phyloP scores from a whole-genome alignment of 2,113 vertebrate genomes.

The Oncorhynchus keta region DNA sequence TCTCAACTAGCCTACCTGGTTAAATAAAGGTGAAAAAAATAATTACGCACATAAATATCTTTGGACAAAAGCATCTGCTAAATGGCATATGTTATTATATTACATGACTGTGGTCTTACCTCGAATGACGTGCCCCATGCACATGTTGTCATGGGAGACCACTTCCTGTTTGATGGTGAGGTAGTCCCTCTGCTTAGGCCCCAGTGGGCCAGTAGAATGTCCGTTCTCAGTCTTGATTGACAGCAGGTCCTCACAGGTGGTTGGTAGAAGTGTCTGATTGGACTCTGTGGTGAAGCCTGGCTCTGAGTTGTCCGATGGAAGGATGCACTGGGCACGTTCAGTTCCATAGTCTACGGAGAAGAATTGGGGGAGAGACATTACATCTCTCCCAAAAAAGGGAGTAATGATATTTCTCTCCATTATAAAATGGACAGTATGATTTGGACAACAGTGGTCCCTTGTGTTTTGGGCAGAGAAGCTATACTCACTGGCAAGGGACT shows the following conservation, averaged over 20 bases:
- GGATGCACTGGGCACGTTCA: slow-evolving; percentile 86
- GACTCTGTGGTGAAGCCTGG: slow-evolving; percentile 79
- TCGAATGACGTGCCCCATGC: slow-evolving; percentile 84
- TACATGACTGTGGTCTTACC: slow-evolving; percentile 65
- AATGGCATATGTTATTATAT: too few species aligned
- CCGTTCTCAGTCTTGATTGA: slow-evolving; percentile 89
- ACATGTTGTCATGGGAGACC: slow-evolving; percentile 87
- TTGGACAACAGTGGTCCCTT: neutral
- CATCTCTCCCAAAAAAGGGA: too few species aligned
- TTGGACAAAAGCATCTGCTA: too few species aligned
- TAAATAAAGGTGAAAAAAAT: too few species aligned
- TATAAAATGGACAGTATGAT: too few species aligned
- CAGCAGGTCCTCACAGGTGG: slow-evolving; percentile 79
- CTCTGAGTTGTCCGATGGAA: slow-evolving; percentile 85
- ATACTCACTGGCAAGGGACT: slow-evolving; percentile 87
- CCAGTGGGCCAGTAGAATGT: slow-evolving; percentile 71
- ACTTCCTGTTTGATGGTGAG: slow-evolving; percentile 89
- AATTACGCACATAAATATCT: too few species aligned
- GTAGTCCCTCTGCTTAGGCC: slow-evolving; percentile 79
- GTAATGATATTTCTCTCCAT: too few species aligned
- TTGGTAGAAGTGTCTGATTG: slow-evolving; percentile 73
- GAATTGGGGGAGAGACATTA: neutral
- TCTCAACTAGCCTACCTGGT: too few species aligned
- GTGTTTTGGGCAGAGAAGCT: neutral
- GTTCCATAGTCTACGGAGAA: slow-evolving; percentile 78